A percentile compares a stretch with the other conserved stretches of the same genome.
Conservation (phyloP, 1,140 invertebrate species). For the Magallana gigas region DNA sequence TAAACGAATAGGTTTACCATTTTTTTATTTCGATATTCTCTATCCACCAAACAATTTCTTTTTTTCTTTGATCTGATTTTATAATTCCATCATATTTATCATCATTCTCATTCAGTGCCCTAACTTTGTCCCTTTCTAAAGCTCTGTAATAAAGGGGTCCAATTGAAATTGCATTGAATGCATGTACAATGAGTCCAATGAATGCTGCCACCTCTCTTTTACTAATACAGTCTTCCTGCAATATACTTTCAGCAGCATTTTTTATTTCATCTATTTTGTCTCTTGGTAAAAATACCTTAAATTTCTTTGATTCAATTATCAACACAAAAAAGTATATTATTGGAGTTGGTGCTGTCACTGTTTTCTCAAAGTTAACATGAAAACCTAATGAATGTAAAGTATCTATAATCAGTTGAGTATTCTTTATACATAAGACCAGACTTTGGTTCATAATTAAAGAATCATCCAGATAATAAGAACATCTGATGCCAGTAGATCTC, state of each 20-base stretch:
- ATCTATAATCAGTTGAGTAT: constrained; percentile 2
- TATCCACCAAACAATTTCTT: constrained; percentile 55
- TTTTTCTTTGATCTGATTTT: not conserved
- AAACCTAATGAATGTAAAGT: constrained; percentile 26
- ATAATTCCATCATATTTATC: constrained; percentile 43
- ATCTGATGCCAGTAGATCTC: constrained; percentile 1
- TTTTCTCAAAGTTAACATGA: constrained; percentile 38
- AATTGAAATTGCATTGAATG: constrained; percentile 51
- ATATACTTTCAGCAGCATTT: not conserved
- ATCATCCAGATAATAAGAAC: constrained; percentile 38
- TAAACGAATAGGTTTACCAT: constrained; percentile 45
- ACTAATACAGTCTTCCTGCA: not conserved
- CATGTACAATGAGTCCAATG: constrained; percentile 53
- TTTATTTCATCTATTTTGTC: not conserved
- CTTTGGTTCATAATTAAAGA: not conserved
- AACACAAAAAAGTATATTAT: constrained; percentile 11
- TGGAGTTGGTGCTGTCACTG: not conserved
- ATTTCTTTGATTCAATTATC: not conserved
- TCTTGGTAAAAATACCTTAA: not conserved
- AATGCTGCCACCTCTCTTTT: constrained; percentile 46
- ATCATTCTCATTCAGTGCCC: not conserved
- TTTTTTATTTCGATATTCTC: constrained; percentile 49
- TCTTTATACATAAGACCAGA: not conserved
- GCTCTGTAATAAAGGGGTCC: constrained; percentile 50
- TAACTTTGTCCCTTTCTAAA: not conserved